Evolutionary conservation across 2,888 invertebrate species (phyloP).

Genomic region (Eupithecia tripunctaria): DNA sequence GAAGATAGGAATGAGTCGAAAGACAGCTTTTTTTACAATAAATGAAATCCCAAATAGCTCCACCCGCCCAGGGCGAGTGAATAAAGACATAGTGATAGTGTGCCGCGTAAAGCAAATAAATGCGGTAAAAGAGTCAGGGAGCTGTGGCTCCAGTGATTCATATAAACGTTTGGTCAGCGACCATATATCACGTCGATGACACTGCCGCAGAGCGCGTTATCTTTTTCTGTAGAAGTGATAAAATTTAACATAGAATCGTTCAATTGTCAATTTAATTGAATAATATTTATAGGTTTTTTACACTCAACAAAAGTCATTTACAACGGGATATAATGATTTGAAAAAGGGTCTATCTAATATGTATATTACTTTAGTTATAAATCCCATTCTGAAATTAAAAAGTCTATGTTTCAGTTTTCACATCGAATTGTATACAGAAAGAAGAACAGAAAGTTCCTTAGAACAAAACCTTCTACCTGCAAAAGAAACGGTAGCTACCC

Average conservation of each 20-base stretch:
- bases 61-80: conserved; percentile 44
- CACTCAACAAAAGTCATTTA: too few relatives aligned
- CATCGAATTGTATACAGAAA: too few relatives aligned
- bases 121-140: conserved; percentile 59
- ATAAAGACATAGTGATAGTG: conserved; percentile 69
- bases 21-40: neutral
- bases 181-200: conserved; percentile 73
- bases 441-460: too few relatives aligned
- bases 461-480: too few relatives aligned
- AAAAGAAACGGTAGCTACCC: too few relatives aligned
- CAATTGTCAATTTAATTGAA: neutral
- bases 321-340: too few relatives aligned
- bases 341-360: too few relatives aligned
- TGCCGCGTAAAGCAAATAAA: conserved; percentile 56
- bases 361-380: too few relatives aligned
- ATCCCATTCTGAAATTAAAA: too few relatives aligned
- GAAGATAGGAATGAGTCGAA: too few relatives aligned
- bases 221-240: conserved; percentile 62
- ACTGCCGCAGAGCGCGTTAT: conserved; percentile 60
- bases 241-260: conserved; percentile 49
- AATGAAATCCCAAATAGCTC: neutral
- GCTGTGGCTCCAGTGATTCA: conserved; percentile 70
- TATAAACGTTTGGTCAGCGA: conserved; percentile 78
- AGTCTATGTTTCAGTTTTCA: too few relatives aligned
- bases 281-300: neutral